Percentiles rank a stretch among this genome's conserved stretches.
Evolutionary conservation across 2,888 invertebrate genomes (phyloP).

Genomic region (Nymphalis urticae): DNA sequence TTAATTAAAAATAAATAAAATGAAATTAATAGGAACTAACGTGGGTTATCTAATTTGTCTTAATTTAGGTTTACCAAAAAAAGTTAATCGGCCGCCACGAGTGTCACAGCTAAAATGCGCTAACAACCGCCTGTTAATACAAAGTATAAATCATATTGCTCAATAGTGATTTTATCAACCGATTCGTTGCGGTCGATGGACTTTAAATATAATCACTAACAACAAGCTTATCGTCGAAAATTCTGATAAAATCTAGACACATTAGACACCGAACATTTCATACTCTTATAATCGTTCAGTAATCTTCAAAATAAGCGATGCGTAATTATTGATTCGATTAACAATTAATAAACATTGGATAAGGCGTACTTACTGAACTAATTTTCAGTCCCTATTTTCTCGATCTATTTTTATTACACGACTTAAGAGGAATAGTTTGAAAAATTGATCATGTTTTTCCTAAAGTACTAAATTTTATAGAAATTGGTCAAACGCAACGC

Average conservation of each 20-base stretch:
- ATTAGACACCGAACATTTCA: slow-evolving; percentile 3
- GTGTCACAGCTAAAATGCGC: slow-evolving; percentile 10
- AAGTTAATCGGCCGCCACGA: neutral
- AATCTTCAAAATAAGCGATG: neutral
- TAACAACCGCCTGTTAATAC: slow-evolving; percentile 16
- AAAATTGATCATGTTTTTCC: too few relatives aligned
- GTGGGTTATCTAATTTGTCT: too few relatives aligned
- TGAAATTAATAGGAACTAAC: too few relatives aligned
- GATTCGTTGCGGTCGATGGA: slow-evolving; percentile 9
- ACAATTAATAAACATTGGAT: too few relatives aligned
- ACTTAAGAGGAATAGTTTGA: too few relatives aligned
- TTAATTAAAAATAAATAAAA: too few relatives aligned
- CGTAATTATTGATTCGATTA: too few relatives aligned
- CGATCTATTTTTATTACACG: too few relatives aligned
- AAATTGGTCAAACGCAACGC: too few relatives aligned
- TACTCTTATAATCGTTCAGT: neutral
- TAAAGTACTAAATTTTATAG: too few relatives aligned
- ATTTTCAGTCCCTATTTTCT: too few relatives aligned
- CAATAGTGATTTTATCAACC: slow-evolving; percentile 32
- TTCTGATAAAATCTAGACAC: slow-evolving; percentile 16
- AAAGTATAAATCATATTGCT: slow-evolving; percentile 31
- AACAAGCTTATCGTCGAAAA: slow-evolving; percentile 21
- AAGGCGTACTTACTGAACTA: too few relatives aligned
- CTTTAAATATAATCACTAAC: slow-evolving; percentile 20
- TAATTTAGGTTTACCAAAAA: neutral